Evolutionary conservation across 1,140 invertebrate species (phyloP).

Genomic region (Drosophila kanapiae): DNA sequence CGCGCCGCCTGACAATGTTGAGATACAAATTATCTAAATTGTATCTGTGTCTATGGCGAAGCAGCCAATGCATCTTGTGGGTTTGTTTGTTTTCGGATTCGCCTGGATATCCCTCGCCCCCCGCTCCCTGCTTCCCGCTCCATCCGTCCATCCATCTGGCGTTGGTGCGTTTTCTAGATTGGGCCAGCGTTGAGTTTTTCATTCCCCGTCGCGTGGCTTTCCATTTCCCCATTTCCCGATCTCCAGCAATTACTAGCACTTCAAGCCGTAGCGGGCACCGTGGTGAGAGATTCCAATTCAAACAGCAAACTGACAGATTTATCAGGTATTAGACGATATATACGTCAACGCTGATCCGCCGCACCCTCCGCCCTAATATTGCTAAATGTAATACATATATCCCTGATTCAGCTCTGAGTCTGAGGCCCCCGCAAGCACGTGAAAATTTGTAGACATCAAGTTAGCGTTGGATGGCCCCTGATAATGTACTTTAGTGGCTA

Average conservation of each 20-base stretch:
- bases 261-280: conserved; percentile 41
- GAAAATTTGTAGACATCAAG: conserved; percentile 30
- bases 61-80: conserved; percentile 71
- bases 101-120: conserved; percentile 17
- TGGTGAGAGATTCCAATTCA: conserved; percentile 84
- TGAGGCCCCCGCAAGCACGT: conserved; percentile 11
- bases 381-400: conserved; percentile 1
- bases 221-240: conserved; percentile 20
- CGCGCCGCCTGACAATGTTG: conserved; percentile 74
- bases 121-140: background rate
- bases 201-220: conserved; percentile 41
- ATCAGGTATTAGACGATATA: conserved; percentile 83
- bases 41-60: conserved; percentile 56
- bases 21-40: conserved; percentile 85
- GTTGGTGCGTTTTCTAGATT: conserved; percentile 26
- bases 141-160: background rate
- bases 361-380: conserved; percentile 19
- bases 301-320: conserved; percentile 84
- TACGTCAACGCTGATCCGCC: conserved; percentile 59
- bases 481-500: conserved; percentile 13
- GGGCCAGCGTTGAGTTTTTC: conserved; percentile 34
- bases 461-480: conserved; percentile 5
- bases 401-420: conserved; percentile 8
- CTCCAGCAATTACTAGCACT: conserved; percentile 37
- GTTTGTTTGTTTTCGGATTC: conserved; percentile 72